phyloP scores from a whole-genome alignment of 2,113 vertebrate genomes.

The Oceanodroma tethys region DNA sequence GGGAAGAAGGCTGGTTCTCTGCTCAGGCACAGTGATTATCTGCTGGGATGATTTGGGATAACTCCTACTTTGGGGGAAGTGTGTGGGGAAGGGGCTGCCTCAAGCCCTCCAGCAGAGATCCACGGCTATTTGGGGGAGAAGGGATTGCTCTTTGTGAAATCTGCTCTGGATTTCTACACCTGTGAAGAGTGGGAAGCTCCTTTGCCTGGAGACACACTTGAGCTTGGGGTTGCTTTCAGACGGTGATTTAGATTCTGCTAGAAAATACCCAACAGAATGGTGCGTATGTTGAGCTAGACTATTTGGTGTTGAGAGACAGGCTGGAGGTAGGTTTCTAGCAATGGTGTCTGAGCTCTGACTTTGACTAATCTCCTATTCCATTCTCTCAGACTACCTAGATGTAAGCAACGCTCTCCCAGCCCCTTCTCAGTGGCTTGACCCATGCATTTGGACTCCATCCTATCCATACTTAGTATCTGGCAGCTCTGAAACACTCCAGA shows the following conservation, averaged over 20 bases:
- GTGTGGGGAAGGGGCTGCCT: not conserved
- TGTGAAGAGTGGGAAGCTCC: not conserved
- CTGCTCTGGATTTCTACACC: not conserved
- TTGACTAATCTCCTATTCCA: not conserved
- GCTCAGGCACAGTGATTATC: not conserved
- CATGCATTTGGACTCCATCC: not conserved
- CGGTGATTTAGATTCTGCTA: not conserved
- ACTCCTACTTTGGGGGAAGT: not conserved
- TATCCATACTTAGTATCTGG: not conserved
- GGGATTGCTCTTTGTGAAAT: not conserved
- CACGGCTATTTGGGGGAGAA: not conserved
- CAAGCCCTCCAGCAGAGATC: not conserved
- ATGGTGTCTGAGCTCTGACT: not conserved
- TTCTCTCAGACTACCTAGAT: not conserved
- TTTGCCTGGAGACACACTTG: not conserved
- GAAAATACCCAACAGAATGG: not conserved
- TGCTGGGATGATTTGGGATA: not conserved
- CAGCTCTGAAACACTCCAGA: not conserved
- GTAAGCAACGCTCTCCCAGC: not conserved
- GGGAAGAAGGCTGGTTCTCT: not conserved
- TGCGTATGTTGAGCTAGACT: not conserved
- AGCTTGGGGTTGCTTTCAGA: not conserved
- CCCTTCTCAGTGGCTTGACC: not conserved
- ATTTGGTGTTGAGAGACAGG: not conserved
- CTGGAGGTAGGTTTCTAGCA: not conserved